A percentile compares a stretch with the other conserved stretches of the same genome.
Conservation (phyloP, 2,113 vertebrate genomes). For the Hypomesus transpacificus region DNA sequence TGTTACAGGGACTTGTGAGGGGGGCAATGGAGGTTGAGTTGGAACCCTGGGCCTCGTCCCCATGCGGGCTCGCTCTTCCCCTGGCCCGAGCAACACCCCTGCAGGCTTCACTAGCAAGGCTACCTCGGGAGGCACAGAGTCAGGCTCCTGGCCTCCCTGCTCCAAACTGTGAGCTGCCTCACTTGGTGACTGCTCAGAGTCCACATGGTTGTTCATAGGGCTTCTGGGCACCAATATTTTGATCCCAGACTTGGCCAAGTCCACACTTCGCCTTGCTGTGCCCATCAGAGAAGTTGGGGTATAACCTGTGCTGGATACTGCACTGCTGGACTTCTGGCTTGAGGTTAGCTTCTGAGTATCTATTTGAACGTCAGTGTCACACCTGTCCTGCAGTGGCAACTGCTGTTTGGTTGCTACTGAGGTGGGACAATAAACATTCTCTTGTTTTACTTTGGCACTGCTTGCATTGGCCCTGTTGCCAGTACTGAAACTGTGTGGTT, state of each 20-base stretch:
- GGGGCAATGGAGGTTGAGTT: conserved; percentile 73
- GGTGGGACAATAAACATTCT: conserved; percentile 2
- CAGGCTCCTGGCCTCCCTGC: conserved; percentile 80
- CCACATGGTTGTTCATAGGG: conserved; percentile 83
- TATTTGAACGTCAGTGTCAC: conserved; percentile 65
- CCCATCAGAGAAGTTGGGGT: conserved; percentile 37
- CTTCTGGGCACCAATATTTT: conserved; percentile 98
- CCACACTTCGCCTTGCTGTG: conserved; percentile 82
- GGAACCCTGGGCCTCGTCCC: conserved; percentile 87
- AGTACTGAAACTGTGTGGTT: conserved; percentile 42
- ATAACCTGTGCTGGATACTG: conserved; percentile 34
- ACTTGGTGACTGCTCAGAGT: conserved; percentile 84
- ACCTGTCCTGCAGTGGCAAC: conserved; percentile 9
- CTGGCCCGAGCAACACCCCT: conserved; percentile 80
- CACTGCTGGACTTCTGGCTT: conserved; percentile 63
- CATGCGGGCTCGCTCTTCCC: conserved; percentile 93
- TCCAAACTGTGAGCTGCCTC: conserved; percentile 86
- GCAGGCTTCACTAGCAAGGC: conserved; percentile 84
- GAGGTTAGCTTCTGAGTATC: conserved; percentile 64
- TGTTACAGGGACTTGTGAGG: conserved; percentile 76
- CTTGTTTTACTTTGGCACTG: conserved; percentile 63
- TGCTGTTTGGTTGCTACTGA: conserved; percentile 17
- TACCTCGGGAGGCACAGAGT: conserved; percentile 87
- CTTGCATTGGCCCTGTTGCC: conserved; percentile 40
- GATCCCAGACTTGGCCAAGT: conserved; percentile 89